Evolutionary conservation across 1,140 invertebrate species (phyloP).

Genomic region (Drosophila nikananu): DNA sequence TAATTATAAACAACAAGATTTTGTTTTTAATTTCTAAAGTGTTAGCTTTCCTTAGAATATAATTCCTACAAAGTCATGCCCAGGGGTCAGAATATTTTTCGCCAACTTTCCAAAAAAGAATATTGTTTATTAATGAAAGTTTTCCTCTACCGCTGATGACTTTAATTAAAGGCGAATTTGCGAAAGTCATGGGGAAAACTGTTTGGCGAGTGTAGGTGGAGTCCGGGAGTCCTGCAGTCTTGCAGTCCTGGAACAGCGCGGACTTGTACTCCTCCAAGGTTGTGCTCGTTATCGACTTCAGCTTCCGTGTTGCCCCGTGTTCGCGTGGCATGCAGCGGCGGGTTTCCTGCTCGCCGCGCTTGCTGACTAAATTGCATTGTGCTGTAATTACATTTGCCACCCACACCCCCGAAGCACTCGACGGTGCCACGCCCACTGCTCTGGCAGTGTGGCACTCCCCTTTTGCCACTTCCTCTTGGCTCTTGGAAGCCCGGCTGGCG

Average conservation of each 20-base stretch:
- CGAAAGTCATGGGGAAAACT: slow-evolving; percentile 21
- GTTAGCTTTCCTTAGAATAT: neutral
- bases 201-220: slow-evolving; percentile 19
- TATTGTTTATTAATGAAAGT: slow-evolving; percentile 8
- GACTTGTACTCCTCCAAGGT: slow-evolving; percentile 52
- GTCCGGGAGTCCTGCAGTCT: neutral
- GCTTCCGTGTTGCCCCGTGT: slow-evolving; percentile 63
- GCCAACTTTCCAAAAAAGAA: slow-evolving; percentile 7
- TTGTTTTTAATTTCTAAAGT: neutral
- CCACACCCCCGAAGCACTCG: slow-evolving; percentile 10
- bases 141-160: slow-evolving; percentile 13
- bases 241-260: neutral
- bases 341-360: slow-evolving; percentile 45
- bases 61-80: slow-evolving; percentile 11
- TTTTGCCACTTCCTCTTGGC: slow-evolving; percentile 11
- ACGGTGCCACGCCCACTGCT: slow-evolving; percentile 3
- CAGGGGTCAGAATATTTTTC: neutral
- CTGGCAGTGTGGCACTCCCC: slow-evolving; percentile 2
- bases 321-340: slow-evolving; percentile 36
- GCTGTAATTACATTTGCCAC: slow-evolving; percentile 80
- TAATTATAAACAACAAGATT: slow-evolving; percentile 8
- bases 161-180: slow-evolving; percentile 39
- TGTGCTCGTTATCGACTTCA: slow-evolving; percentile 78
- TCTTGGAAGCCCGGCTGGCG: slow-evolving; percentile 31
- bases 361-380: slow-evolving; percentile 79